These are phyloP conservation scores for Unio delphinus DNA, from an alignment of 2,888 invertebrate species.

Conservation along the genomic window DNA sequence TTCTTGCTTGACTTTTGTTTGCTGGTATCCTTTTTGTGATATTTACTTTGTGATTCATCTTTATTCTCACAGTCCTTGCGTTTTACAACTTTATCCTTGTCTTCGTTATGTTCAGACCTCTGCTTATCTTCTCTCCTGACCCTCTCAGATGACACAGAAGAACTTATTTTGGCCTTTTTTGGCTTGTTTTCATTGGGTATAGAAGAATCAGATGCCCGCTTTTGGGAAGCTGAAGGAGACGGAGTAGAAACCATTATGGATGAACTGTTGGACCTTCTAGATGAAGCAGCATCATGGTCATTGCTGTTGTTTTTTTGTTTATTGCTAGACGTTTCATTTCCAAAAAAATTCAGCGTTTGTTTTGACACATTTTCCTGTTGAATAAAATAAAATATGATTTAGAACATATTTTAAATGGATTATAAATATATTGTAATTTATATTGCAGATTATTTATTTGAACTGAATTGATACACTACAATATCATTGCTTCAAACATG, in stretches of 20 bases:
- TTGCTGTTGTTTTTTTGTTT: constrained; percentile 5
- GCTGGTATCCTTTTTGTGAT: too few species aligned
- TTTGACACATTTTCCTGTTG: constrained; percentile 25
- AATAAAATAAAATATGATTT: neutral
- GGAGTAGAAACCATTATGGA: constrained; percentile 18
- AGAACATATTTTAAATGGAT: neutral
- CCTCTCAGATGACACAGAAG: too few species aligned
- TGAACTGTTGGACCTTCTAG: constrained; percentile 12
- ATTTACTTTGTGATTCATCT: too few species aligned
- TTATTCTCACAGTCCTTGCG: too few species aligned
- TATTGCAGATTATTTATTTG: too few species aligned
- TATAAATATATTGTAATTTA: neutral
- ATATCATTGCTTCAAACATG: too few species aligned
- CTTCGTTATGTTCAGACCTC: constrained; percentile 7
- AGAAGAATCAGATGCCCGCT: constrained; percentile 15
- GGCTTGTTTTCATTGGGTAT: neutral
- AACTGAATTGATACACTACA: too few species aligned
- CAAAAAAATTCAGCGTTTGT: constrained; percentile 22
- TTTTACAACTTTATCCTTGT: neutral
- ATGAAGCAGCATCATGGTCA: constrained; percentile 1
- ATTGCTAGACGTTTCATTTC: constrained; percentile 1
- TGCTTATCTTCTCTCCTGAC: constrained; percentile 2
- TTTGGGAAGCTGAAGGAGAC: constrained; percentile 16
- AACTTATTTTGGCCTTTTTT: neutral
- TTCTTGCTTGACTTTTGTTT: constrained; percentile 3